Evolutionary conservation across 2,113 vertebrate genomes (phyloP).

Genomic region (Dipodomys merriami): DNA sequence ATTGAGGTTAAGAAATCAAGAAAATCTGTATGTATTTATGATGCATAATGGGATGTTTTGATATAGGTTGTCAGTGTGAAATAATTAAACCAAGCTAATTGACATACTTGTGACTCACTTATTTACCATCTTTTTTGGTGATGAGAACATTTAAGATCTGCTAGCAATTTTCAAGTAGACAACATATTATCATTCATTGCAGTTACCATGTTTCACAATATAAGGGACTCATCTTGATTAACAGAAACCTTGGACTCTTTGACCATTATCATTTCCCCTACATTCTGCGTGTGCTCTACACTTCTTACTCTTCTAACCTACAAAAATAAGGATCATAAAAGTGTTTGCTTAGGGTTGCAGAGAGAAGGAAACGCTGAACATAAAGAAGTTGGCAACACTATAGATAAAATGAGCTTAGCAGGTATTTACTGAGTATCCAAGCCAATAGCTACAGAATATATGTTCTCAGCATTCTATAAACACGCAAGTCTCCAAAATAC

Average conservation of each 20-base stretch:
- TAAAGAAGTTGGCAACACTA: neutral
- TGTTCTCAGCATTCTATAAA: too few relatives aligned
- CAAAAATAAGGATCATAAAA: neutral
- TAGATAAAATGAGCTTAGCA: too few relatives aligned
- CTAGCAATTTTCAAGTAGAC: neutral
- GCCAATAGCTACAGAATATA: too few relatives aligned
- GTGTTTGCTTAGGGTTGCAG: neutral
- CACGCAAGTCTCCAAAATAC: too few relatives aligned
- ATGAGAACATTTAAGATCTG: neutral
- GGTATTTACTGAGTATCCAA: too few relatives aligned
- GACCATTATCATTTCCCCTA: neutral
- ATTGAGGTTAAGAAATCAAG: neutral
- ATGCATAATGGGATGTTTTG: neutral
- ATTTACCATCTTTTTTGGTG: neutral
- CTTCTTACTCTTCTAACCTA: neutral
- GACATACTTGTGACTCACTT: neutral
- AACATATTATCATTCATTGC: neutral
- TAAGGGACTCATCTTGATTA: neutral
- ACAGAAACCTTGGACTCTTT: neutral
- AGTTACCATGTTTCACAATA: neutral
- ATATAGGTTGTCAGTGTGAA: neutral
- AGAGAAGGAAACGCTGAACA: neutral
- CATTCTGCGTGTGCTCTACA: neutral
- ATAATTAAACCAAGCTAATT: neutral
- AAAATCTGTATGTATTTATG: neutral